These are phyloP conservation scores for Lordiphosa collinella DNA, from an alignment of 1,140 invertebrate genomes.

Conservation along the genomic window DNA sequence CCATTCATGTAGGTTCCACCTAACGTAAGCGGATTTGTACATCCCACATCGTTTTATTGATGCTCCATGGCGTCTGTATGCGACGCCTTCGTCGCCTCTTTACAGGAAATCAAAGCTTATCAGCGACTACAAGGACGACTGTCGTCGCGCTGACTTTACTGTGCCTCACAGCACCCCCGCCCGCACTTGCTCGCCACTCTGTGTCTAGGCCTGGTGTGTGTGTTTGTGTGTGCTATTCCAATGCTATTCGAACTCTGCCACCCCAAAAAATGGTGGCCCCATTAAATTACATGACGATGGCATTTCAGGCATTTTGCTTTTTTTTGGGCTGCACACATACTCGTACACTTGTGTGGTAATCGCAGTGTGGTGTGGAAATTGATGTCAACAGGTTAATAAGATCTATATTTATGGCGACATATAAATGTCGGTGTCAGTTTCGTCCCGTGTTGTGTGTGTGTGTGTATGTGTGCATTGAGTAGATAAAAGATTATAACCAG, in stretches of 20 bases:
- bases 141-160: slow-evolving; percentile 47
- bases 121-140: slow-evolving; percentile 50
- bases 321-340: slow-evolving; percentile 12
- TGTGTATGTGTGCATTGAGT: slow-evolving; percentile 20
- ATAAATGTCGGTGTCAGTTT: slow-evolving; percentile 21
- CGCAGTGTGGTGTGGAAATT: slow-evolving; percentile 43
- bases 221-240: slow-evolving; percentile 25
- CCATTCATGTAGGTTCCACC: too few relatives aligned
- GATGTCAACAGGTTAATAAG: slow-evolving; percentile 57
- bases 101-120: slow-evolving; percentile 55
- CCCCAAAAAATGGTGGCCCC: slow-evolving; percentile 25
- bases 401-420: slow-evolving; percentile 55
- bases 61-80: slow-evolving; percentile 28
- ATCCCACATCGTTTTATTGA: slow-evolving; percentile 27
- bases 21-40: slow-evolving; percentile 39
- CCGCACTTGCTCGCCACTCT: too few relatives aligned
- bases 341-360: slow-evolving; percentile 25
- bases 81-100: slow-evolving; percentile 37
- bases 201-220: slow-evolving; percentile 16
- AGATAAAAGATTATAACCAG: slow-evolving; percentile 45
- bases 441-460: neutral
- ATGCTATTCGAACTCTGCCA: slow-evolving; percentile 36
- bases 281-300: slow-evolving; percentile 57
- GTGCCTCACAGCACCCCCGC: too few relatives aligned
- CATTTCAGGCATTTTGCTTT: slow-evolving; percentile 43